phyloP scores from a whole-genome alignment of 1,140 invertebrate species.

The Apis florea region DNA sequence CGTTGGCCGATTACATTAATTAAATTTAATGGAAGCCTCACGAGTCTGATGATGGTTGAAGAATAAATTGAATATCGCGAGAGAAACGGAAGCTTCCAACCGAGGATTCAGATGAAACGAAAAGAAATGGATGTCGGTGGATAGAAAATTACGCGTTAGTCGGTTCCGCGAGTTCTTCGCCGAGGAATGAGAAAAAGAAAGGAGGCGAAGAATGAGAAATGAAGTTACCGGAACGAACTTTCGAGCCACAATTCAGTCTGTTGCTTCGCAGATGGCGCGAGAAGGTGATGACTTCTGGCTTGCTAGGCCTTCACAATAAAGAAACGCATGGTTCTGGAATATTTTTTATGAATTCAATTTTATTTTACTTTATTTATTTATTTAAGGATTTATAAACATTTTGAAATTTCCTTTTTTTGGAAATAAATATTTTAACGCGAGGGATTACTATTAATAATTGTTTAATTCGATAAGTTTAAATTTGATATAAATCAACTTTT shows the following conservation, averaged over 20 bases:
- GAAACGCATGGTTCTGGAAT: no score
- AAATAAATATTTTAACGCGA: no score
- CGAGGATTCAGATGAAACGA: no score
- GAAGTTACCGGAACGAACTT: not conserved
- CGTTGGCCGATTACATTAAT: conserved; percentile 20
- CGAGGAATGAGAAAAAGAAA: not conserved
- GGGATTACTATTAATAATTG: no score
- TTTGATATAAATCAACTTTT: no score
- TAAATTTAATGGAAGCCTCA: not conserved
- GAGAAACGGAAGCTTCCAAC: not conserved
- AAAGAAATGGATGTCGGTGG: not conserved
- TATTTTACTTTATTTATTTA: no score
- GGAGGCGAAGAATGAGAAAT: not conserved
- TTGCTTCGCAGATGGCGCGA: not conserved
- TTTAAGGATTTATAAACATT: no score
- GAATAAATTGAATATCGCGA: not conserved
- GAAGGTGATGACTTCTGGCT: not conserved
- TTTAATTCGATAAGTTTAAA: no score
- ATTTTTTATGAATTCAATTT: no score
- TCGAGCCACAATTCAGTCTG: not conserved
- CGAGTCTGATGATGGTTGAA: not conserved
- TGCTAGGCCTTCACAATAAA: not conserved
- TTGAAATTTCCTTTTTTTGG: no score
- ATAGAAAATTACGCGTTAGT: not conserved
- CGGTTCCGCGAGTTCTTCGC: not conserved